Conservation (phyloP, 2,888 invertebrate species). For the Vanessa cardui region DNA sequence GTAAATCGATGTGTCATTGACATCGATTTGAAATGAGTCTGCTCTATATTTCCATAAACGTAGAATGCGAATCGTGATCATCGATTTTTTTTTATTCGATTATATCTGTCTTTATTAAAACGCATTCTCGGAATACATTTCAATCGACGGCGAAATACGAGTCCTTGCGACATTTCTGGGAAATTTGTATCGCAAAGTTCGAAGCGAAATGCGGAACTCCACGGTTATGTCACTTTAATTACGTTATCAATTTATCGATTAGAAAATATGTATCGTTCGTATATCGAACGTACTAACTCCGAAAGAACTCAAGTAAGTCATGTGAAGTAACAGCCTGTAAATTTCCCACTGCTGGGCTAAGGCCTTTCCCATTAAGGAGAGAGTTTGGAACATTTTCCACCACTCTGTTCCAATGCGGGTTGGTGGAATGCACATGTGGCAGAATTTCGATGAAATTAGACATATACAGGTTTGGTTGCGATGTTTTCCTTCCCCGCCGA, state of each 20-base stretch:
- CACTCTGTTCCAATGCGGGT: too few relatives aligned
- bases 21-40: conserved; percentile 6
- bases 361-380: too few relatives aligned
- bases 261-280: too few relatives aligned
- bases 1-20: conserved; percentile 7
- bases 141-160: neutral
- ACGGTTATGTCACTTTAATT: neutral
- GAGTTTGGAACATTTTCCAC: too few relatives aligned
- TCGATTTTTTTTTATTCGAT: neutral
- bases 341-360: too few relatives aligned
- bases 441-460: too few relatives aligned
- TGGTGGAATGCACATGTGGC: too few relatives aligned
- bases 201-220: neutral
- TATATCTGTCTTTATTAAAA: neutral
- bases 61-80: neutral
- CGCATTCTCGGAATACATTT: conserved; percentile 2
- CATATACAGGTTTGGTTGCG: too few relatives aligned
- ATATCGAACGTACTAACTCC: too few relatives aligned
- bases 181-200: neutral
- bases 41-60: conserved; percentile 5
- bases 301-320: too few relatives aligned
- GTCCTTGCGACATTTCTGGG: conserved; percentile 3
- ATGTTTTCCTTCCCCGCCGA: too few relatives aligned
- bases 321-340: too few relatives aligned
- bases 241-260: conserved; percentile 3